Percentiles rank a stretch among this genome's conserved stretches.
phyloP scores from a whole-genome alignment of 1,140 invertebrate species.

The Eumaeus atala region DNA sequence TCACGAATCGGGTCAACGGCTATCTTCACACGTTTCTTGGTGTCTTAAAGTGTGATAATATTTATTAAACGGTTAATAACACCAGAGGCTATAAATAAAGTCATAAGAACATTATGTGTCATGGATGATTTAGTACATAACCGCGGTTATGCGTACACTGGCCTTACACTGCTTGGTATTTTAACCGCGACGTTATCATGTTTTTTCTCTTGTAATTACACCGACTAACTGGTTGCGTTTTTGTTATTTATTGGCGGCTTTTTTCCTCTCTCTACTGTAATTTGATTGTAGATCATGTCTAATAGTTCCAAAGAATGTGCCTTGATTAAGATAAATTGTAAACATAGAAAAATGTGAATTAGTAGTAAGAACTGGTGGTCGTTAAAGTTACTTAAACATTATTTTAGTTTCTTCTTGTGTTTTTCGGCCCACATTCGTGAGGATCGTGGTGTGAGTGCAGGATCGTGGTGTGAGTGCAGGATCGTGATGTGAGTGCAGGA shows the following conservation, averaged over 20 bases:
- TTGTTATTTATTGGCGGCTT: conserved; percentile 17
- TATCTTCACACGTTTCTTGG: conserved; percentile 72
- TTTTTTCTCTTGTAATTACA: conserved; percentile 70
- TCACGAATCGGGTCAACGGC: conserved; percentile 69
- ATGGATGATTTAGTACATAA: conserved; percentile 64
- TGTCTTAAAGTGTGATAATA: conserved; percentile 71
- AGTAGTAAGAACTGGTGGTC: too few relatives aligned
- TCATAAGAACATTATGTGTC: conserved; percentile 58
- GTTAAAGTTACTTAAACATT: background rate
- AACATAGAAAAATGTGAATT: too few relatives aligned
- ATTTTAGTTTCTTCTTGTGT: too few relatives aligned
- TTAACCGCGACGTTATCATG: conserved; percentile 57
- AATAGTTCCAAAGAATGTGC: background rate
- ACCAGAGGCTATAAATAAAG: conserved; percentile 61
- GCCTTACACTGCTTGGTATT: conserved; percentile 53
- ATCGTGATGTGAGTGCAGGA: too few relatives aligned
- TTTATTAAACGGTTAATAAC: conserved; percentile 69
- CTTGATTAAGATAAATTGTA: conserved; percentile 3
- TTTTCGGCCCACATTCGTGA: too few relatives aligned
- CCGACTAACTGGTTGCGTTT: conserved; percentile 52
- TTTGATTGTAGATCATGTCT: background rate
- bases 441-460: too few relatives aligned
- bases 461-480: too few relatives aligned
- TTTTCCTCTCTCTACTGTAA: conserved; percentile 1
- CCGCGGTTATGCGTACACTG: conserved; percentile 32